Base-by-base conservation (phyloP, 2,888 invertebrate genomes). In the Micoletzkya japonica region DNA sequence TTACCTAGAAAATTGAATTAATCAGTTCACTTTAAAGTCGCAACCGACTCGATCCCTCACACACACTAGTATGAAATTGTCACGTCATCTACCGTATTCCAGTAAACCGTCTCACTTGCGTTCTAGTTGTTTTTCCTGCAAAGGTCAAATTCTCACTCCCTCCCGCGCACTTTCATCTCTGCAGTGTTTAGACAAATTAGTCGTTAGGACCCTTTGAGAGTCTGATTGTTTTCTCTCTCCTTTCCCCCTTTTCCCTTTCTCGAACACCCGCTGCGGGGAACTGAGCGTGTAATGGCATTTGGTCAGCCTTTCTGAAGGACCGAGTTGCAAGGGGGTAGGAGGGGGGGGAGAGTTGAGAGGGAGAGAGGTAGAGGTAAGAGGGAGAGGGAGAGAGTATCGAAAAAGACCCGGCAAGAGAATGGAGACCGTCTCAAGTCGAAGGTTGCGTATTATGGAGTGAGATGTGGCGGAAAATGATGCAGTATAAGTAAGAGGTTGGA, bases 151-250 rank as follows among this genome's bases (percentile, higher is more conserved):
- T 58, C 37, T 36, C 24, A 32, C 58, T 58, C 26, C 37, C 39
- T 39, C 37, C 59, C 59, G 44, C 39, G 37, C 59, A 7, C 32
- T 39, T 30, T 37, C 37, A 59, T 59, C 59, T 39, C 59, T 37
- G 59, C 37, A 39, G 39, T 39, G 37, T 59, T 59, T 37, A 59
- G 44, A 59, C 44, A 39, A 59, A 39, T 59, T 37, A 28, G 37
- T 20, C 37, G 34, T 37, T 58, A 24, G n/a, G 24, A 6, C 36
- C 24, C 2, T 24, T 30, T 58, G 24, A 34, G 20, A n/a, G n/a
- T n/a, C n/a, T n/a, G n/a, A 17, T 36, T 26, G 24, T 30, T 36
- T n/a, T 2, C 59, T 59, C 59, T 59, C 39, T 30, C 14, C 28
- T 26, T 7, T 58, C 59, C 24, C 2, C 20, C 17, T 17, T 28